phyloP scores from a whole-genome alignment of 2,888 invertebrate species.

The Heteropelma amictum region DNA sequence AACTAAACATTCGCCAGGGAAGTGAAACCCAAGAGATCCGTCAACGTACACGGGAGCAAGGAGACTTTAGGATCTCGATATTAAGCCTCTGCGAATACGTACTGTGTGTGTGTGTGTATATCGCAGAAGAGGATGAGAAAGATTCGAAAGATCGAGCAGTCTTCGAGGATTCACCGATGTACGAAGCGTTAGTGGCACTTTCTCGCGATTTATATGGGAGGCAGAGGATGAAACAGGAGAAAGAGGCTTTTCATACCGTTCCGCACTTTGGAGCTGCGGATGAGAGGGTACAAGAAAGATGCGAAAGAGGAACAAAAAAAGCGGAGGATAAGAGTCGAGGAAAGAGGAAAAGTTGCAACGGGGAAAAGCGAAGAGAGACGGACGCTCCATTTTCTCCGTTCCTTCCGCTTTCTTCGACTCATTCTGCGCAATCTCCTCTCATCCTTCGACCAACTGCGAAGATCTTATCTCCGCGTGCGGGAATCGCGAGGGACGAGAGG shows the following conservation, averaged over 20 bases:
- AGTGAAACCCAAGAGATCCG: too few relatives aligned
- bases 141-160: slow-evolving; percentile 32
- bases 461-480: slow-evolving; percentile 39
- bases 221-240: background rate
- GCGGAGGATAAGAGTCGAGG: background rate
- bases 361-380: slow-evolving; percentile 23
- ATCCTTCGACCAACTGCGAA: slow-evolving; percentile 7
- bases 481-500: slow-evolving; percentile 52
- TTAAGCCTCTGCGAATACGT: too few relatives aligned
- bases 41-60: too few relatives aligned
- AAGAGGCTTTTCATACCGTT: background rate
- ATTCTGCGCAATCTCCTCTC: slow-evolving; percentile 13
- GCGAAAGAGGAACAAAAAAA: slow-evolving; percentile 11
- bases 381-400: slow-evolving; percentile 7
- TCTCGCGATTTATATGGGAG: background rate
- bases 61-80: too few relatives aligned
- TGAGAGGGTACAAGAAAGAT: slow-evolving; percentile 9
- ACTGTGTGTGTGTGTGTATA: background rate
- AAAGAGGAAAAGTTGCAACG: slow-evolving; percentile 16
- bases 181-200: slow-evolving; percentile 56
- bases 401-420: background rate
- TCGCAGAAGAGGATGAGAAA: slow-evolving; percentile 7
- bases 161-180: slow-evolving; percentile 38
- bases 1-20: too few relatives aligned
- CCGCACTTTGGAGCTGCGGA: background rate